Conservation (phyloP, 1,140 invertebrate genomes). For the Melanaphis sacchari region DNA sequence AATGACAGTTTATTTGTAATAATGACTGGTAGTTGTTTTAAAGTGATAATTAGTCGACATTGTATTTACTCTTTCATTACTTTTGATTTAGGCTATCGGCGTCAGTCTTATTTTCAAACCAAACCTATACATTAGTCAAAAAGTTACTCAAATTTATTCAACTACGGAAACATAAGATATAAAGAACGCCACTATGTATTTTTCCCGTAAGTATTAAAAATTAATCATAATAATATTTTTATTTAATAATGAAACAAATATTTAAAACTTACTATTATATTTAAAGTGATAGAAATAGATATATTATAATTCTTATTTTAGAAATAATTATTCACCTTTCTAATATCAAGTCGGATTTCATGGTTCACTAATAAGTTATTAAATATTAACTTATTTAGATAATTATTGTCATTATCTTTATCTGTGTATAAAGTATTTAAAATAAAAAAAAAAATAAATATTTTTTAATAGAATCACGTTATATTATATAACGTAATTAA, state of each 20-base stretch:
- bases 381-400: background rate
- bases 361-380: background rate
- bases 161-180: background rate
- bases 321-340: background rate
- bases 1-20: background rate
- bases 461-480: too few relatives aligned
- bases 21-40: background rate
- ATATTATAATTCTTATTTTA: background rate
- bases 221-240: background rate
- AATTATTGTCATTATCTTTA: background rate
- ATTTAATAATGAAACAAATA: background rate
- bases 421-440: background rate
- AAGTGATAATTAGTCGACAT: background rate
- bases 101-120: conserved; percentile 1
- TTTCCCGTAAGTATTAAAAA: background rate
- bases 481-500: too few relatives aligned
- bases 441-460: too few relatives aligned
- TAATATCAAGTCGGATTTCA: background rate
- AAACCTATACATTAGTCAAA: background rate
- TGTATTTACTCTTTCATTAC: background rate
- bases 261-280: background rate
- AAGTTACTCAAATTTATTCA: background rate
- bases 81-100: background rate
- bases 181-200: background rate
- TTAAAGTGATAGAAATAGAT: background rate